Evolutionary conservation across 2,888 invertebrate genomes (phyloP).

Genomic region (Pristionchus exspectatus): DNA sequence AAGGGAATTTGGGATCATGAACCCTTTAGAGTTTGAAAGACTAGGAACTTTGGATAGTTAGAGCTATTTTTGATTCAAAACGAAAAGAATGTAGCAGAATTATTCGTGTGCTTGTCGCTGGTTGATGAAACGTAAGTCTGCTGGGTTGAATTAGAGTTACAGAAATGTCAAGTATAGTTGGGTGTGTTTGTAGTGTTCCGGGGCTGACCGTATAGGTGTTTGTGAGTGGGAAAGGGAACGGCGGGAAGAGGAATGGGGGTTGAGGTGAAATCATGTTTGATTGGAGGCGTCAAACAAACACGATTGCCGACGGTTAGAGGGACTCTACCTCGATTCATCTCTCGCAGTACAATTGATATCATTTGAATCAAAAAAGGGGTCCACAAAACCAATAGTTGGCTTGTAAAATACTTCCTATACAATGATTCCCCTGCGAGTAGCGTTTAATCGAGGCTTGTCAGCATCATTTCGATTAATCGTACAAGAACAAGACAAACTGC

Average conservation of each 20-base stretch:
- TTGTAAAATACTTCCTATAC: too few relatives aligned
- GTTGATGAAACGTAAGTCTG: background rate
- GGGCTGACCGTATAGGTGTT: conserved; percentile 14
- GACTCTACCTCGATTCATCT: background rate
- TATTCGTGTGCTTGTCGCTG: too few relatives aligned
- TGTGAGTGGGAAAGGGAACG: background rate
- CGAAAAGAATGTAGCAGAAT: too few relatives aligned
- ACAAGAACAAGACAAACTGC: conserved; percentile 14
- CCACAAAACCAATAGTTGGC: too few relatives aligned
- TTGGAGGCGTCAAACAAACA: conserved; percentile 10
- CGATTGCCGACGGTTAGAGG: background rate
- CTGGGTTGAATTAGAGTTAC: background rate
- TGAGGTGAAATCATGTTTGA: conserved; percentile 36
- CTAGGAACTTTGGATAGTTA: too few relatives aligned
- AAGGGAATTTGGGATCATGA: background rate
- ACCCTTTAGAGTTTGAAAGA: too few relatives aligned
- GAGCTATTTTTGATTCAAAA: too few relatives aligned
- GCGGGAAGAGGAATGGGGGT: background rate
- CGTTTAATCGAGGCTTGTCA: too few relatives aligned
- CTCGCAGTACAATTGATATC: background rate
- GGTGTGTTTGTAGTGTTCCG: background rate
- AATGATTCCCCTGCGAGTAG: too few relatives aligned
- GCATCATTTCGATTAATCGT: too few relatives aligned
- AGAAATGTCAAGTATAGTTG: background rate
- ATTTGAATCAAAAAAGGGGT: background rate